These are phyloP conservation scores for Molossus alvarezi DNA, from an alignment of 2,797 vertebrate species.

Conservation along the genomic window DNA sequence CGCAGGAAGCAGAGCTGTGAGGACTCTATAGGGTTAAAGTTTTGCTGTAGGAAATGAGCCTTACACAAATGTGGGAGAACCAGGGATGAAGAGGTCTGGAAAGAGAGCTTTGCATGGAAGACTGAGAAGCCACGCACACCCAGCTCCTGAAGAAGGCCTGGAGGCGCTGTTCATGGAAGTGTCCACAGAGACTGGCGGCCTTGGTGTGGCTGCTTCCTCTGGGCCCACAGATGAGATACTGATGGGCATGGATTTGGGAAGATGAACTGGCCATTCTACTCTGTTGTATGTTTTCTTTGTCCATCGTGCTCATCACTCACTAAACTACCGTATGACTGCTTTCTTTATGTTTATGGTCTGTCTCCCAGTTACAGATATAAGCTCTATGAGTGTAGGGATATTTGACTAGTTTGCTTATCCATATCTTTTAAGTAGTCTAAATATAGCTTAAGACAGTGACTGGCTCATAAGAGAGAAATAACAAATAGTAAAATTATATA, in stretches of 20 bases:
- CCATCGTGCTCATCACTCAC: neutral
- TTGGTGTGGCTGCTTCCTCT: neutral
- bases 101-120: neutral
- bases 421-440: neutral
- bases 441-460: neutral
- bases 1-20: neutral
- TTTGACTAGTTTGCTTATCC: neutral
- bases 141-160: fast-evolving
- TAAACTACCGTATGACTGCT: neutral
- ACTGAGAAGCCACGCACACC: neutral
- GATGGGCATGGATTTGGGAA: neutral
- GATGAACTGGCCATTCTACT: neutral
- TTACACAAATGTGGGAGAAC: neutral
- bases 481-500: neutral
- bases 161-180: neutral
- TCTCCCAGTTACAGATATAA: neutral
- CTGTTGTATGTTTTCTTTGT: neutral
- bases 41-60: neutral
- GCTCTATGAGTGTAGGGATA: neutral
- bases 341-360: neutral
- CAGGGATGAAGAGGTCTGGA: neutral
- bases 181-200: too few relatives aligned
- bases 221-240: neutral
- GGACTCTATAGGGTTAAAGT: neutral
- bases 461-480: neutral